Percentiles rank a stretch among this genome's conserved stretches.
phyloP scores from a whole-genome alignment of 2,113 vertebrate genomes.

The Nycticorax nycticorax region DNA sequence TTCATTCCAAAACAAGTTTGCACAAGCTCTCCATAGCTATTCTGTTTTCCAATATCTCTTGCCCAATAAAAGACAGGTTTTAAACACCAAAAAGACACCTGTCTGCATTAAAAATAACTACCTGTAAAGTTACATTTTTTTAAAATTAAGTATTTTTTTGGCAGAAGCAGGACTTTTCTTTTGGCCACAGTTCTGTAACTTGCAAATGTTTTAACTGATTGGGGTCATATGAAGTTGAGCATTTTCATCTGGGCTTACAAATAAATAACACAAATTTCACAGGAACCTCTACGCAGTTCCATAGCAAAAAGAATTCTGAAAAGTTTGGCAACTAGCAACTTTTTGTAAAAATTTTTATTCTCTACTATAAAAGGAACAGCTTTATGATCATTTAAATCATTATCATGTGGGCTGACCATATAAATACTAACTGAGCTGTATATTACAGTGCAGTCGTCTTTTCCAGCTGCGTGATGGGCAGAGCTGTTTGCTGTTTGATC shows the following conservation, averaged over 20 bases:
- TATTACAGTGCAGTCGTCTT: not conserved
- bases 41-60: not conserved
- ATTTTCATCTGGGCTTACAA: conserved; percentile 11
- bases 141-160: not conserved
- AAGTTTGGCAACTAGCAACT: not conserved
- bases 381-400: not conserved
- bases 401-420: not conserved
- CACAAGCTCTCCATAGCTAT: not conserved
- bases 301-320: not conserved
- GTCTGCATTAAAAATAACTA: conserved; percentile 42
- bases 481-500: not conserved
- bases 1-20: conserved; percentile 9
- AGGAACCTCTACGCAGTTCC: not conserved
- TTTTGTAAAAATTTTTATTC: not conserved
- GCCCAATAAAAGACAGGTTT: not conserved
- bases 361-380: not conserved
- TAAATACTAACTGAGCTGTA: not conserved
- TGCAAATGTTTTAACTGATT: not conserved
- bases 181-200: not conserved
- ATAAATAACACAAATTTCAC: not conserved
- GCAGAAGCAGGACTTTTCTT: not conserved
- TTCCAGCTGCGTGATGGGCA: not conserved
- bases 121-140: not conserved
- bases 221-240: not conserved
- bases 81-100: conserved; percentile 23